A percentile compares a stretch with the other conserved stretches of the same genome.
Evolutionary conservation across 2,113 vertebrate genomes (phyloP).

Genomic region (Bubo bubo): DNA sequence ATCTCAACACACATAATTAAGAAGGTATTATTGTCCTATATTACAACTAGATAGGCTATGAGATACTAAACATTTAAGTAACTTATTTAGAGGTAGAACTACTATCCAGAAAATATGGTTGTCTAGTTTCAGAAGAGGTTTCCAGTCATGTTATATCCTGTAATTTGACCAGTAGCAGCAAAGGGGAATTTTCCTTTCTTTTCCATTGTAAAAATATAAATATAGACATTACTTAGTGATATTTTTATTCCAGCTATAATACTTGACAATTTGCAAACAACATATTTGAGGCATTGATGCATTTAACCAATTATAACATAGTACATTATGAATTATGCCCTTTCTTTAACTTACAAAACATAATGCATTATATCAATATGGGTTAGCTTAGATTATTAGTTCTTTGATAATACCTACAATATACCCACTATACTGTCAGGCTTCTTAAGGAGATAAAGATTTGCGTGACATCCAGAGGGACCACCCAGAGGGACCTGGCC

Average conservation of each 20-base stretch:
- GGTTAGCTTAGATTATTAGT: background rate
- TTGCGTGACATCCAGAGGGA: background rate
- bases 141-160: slow-evolving; percentile 51
- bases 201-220: slow-evolving; percentile 67
- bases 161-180: slow-evolving; percentile 60
- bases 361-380: background rate
- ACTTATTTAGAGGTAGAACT: background rate
- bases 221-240: slow-evolving; percentile 40
- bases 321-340: background rate
- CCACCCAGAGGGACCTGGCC: background rate
- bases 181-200: slow-evolving; percentile 60
- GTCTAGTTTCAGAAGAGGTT: background rate
- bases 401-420: background rate
- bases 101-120: background rate
- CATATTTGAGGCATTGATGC: background rate
- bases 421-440: background rate
- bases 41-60: background rate
- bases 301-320: background rate
- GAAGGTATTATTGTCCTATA: background rate
- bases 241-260: slow-evolving; percentile 43
- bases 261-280: slow-evolving; percentile 34
- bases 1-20: background rate
- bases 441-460: background rate
- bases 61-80: background rate
- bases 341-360: background rate